A percentile compares a stretch with the other conserved stretches of the same genome.
Evolutionary conservation across 2,797 vertebrate species (phyloP).

Genomic region (Sphaeramia orbicularis): DNA sequence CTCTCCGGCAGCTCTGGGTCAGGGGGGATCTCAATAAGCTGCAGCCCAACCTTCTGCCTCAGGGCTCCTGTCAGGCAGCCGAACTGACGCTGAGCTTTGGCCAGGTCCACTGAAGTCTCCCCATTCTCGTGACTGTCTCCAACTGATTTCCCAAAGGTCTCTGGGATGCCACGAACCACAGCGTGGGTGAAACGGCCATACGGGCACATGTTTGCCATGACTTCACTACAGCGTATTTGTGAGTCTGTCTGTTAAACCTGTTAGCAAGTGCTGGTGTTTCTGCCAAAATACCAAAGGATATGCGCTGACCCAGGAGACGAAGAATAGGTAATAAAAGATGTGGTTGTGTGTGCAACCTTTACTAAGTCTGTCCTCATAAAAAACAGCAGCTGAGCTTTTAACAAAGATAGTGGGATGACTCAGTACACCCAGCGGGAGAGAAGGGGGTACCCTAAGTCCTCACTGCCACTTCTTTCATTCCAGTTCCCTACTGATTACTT

Average conservation of each 20-base stretch:
- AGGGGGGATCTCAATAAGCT: constrained; percentile 91
- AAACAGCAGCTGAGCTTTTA: constrained; percentile 20
- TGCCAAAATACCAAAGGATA: constrained; percentile 8
- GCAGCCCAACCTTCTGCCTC: constrained; percentile 93
- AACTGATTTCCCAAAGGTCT: constrained; percentile 81
- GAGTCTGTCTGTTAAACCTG: not conserved
- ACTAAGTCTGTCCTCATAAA: not conserved
- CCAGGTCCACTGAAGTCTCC: constrained; percentile 83
- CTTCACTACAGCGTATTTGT: constrained; percentile 1
- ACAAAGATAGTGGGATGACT: constrained; percentile 27
- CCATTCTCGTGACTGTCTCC: constrained; percentile 63
- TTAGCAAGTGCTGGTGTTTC: not conserved
- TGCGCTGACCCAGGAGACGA: constrained; percentile 10
- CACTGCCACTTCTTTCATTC: constrained; percentile 8
- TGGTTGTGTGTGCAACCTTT: not conserved
- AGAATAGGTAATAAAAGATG: constrained; percentile 8
- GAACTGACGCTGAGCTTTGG: constrained; percentile 92
- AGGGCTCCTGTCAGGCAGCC: constrained; percentile 92
- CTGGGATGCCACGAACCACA: constrained; percentile 89
- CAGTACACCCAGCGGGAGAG: constrained; percentile 24
- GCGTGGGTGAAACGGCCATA: constrained; percentile 93
- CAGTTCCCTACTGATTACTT: not conserved
- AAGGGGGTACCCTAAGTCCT: constrained; percentile 38
- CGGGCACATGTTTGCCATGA: constrained; percentile 83
- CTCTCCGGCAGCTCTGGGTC: constrained; percentile 88